Evolutionary conservation across 2,888 invertebrate species (phyloP).

Genomic region (Euzophera pinguis): DNA sequence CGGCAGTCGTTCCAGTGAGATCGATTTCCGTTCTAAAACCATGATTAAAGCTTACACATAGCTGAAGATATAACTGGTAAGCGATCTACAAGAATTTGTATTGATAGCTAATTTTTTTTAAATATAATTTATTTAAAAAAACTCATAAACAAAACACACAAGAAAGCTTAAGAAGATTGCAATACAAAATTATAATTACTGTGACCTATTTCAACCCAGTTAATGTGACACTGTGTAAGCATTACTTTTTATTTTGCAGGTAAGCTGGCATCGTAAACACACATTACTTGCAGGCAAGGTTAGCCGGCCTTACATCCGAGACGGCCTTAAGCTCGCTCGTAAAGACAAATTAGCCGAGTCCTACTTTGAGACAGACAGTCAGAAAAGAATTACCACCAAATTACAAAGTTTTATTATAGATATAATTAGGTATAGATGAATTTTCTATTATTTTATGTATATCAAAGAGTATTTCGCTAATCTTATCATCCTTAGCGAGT

Average conservation of each 20-base stretch:
- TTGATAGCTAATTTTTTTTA: too few species aligned
- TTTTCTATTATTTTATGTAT: too few species aligned
- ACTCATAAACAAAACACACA: background rate
- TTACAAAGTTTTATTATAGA: background rate
- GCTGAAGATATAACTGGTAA: too few species aligned
- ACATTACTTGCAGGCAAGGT: constrained; percentile 30
- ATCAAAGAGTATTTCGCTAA: too few species aligned
- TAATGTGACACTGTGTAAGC: background rate
- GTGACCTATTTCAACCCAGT: constrained; percentile 1
- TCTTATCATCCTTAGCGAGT: too few species aligned
- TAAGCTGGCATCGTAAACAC: constrained; percentile 27
- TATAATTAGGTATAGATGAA: too few species aligned
- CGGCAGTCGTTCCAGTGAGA: too few species aligned
- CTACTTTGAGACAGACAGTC: constrained; percentile 30
- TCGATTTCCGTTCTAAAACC: too few species aligned
- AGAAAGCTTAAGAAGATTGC: background rate
- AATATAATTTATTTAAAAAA: too few species aligned
- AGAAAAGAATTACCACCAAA: background rate
- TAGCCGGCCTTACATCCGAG: constrained; percentile 47
- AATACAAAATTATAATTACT: background rate
- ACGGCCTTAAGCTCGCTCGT: constrained; percentile 50
- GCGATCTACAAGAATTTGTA: too few species aligned
- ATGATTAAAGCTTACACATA: too few species aligned
- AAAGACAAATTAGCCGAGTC: constrained; percentile 66
- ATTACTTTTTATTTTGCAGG: constrained; percentile 9